Conservation (phyloP, 1,140 invertebrate genomes). For the Ladona fulva region DNA sequence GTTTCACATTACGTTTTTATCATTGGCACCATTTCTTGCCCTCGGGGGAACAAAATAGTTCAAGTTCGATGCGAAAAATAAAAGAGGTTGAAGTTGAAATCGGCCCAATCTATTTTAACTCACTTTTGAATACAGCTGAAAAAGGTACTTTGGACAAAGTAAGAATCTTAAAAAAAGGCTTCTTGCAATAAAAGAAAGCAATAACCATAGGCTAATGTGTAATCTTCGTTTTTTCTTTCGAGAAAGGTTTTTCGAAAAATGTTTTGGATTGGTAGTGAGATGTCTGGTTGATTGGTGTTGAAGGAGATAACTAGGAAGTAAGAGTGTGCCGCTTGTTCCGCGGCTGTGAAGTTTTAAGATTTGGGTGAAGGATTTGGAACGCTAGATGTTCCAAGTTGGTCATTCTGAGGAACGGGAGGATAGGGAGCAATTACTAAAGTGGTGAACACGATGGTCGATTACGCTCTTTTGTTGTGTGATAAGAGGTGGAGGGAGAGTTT, state of each 20-base stretch:
- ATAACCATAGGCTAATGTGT: constrained; percentile 6
- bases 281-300: not conserved
- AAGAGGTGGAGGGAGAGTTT: not conserved
- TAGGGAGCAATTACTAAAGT: not conserved
- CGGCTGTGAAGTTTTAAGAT: not conserved
- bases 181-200: constrained; percentile 10
- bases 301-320: not conserved
- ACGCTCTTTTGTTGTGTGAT: constrained; percentile 4
- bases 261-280: not conserved
- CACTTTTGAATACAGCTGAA: not conserved
- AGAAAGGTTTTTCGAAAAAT: not conserved
- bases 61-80: not conserved
- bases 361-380: not conserved
- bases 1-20: not conserved
- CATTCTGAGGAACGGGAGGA: not conserved
- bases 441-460: constrained; percentile 3
- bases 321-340: no score
- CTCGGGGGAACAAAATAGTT: not conserved
- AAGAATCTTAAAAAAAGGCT: not conserved
- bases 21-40: not conserved
- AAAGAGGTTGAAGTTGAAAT: not conserved
- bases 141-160: not conserved
- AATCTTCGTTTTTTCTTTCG: not conserved
- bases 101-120: constrained; percentile 5
- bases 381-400: not conserved